phyloP scores from a whole-genome alignment of 2,888 invertebrate genomes.

The Meiosimyza decipiens region DNA sequence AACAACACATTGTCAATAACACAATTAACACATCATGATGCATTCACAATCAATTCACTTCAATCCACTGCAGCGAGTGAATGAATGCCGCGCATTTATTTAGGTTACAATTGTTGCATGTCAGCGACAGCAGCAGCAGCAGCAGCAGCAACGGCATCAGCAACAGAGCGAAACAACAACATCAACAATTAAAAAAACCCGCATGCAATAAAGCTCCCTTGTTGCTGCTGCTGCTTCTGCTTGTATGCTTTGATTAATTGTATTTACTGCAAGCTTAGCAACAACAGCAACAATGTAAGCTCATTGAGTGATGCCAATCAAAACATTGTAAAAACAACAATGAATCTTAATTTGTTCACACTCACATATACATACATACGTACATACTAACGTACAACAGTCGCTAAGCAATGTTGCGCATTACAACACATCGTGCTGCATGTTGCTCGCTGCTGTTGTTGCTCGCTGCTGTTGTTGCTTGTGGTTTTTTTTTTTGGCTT shows the following conservation, averaged over 20 bases:
- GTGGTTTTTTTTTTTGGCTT: constrained; percentile 35
- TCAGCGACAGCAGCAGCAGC: background rate
- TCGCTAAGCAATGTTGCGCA: constrained; percentile 5
- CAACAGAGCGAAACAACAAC: background rate
- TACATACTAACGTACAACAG: background rate
- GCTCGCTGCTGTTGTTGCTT: constrained; percentile 20
- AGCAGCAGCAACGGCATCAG: background rate
- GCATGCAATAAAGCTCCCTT: background rate
- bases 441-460: constrained; percentile 22
- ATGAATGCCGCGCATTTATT: constrained; percentile 3
- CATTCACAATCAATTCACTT: constrained; percentile 6
- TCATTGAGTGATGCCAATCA: constrained; percentile 60
- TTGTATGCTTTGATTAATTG: constrained; percentile 13
- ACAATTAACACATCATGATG: constrained; percentile 23
- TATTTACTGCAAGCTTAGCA: constrained; percentile 13
- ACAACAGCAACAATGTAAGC: constrained; percentile 10
- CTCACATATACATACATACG: background rate
- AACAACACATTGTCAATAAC: background rate
- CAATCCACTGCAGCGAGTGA: background rate
- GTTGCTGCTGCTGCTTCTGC: background rate
- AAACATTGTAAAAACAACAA: constrained; percentile 51
- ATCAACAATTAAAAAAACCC: background rate
- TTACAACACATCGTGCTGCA: background rate
- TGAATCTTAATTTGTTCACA: constrained; percentile 28
- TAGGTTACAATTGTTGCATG: constrained; percentile 7